Base-by-base conservation (phyloP, 2,888 invertebrate genomes). In the Cataglyphis cursor region DNA sequence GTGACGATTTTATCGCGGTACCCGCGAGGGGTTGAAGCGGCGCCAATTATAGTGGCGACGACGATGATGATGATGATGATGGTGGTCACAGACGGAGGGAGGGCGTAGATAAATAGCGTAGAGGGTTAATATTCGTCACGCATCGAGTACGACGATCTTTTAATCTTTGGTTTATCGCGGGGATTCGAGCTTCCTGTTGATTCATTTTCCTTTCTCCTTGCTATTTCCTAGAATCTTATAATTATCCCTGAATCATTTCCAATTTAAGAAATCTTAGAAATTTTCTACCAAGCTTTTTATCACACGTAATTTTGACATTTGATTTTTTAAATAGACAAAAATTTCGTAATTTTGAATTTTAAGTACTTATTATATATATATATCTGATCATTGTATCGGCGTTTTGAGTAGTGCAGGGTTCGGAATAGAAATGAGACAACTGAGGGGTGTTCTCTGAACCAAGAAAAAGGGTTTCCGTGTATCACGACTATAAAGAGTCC, bases 1-100 rank as follows among this genome's bases (percentile, higher is more conserved):
- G 90, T 92, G 91, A 92, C 92, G 93, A 92, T 93, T 92, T 93
- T 92, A 93, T 93, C 93, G 84, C 87, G 89, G 89, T 90, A 90
- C 90, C 88, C 89, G 89, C 92, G 90, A 92, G 90, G 92, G 92
- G 91, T 92, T 89, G 91, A 87, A 89, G 72, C 87, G 87, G 80
- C 86, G 88, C 62, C 81, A 75, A 90, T 91, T 90, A 89, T 88
- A 85, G 78, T 83, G 90, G 89, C 62, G 81, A 83, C 66, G 86
- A 88, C 51, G 82, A 78, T 68, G 72, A 88, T 59, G 82, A 78
- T 73, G 72, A 65, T 54, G 81, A 51, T 59, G 61, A 48, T n/a
- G 54, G 54, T 73, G 65, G 86, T 78, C 74, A 57, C 57, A 31
- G 12, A 51, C 57, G 80, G 44, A 81, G 86, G 83, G 84, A 87